phyloP scores from a whole-genome alignment of 1,140 invertebrate genomes.

The Drosophila micromelanica region DNA sequence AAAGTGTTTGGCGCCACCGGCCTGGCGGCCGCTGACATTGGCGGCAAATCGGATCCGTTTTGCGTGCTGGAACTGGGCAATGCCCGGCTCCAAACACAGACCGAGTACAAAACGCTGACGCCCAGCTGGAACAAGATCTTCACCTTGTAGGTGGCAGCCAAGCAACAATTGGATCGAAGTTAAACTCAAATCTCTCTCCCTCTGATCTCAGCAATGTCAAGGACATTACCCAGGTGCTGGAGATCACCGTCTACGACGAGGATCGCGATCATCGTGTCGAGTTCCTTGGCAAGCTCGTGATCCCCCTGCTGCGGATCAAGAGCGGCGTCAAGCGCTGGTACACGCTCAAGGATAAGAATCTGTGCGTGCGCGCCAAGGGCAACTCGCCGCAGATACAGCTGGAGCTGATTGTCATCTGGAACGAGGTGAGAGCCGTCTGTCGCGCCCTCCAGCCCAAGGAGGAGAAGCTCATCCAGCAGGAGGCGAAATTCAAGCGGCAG shows the following conservation, averaged over 20 bases:
- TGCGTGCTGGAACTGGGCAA: slow-evolving; percentile 98
- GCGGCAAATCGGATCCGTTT: slow-evolving; percentile 98
- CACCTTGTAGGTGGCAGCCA: slow-evolving; percentile 92
- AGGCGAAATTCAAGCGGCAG: slow-evolving; percentile 97
- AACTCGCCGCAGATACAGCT: slow-evolving; percentile 93
- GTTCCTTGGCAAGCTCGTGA: slow-evolving; percentile 96
- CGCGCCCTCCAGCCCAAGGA: slow-evolving; percentile 98
- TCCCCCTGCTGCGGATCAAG: slow-evolving; percentile 94
- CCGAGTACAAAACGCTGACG: slow-evolving; percentile 98
- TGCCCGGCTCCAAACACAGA: slow-evolving; percentile 97
- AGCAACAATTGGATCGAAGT: fast-evolving
- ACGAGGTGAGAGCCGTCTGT: slow-evolving; percentile 93
- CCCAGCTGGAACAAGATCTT: slow-evolving; percentile 99
- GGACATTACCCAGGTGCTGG: slow-evolving; percentile 97
- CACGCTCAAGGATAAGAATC: slow-evolving; percentile 97
- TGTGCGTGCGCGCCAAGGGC: slow-evolving; percentile 94
- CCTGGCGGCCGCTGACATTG: slow-evolving; percentile 94
- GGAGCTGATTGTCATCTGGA: slow-evolving; percentile 97
- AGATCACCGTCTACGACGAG: slow-evolving; percentile 99
- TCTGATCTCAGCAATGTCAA: slow-evolving; percentile 94
- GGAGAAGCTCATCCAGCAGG: slow-evolving; percentile 96
- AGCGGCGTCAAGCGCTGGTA: slow-evolving; percentile 98
- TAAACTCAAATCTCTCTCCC: slow-evolving; percentile 53
- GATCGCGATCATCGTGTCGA: slow-evolving; percentile 99
- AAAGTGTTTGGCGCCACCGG: slow-evolving; percentile 96